Evolutionary conservation across 2,888 invertebrate genomes (phyloP).

Genomic region (Caenorhabditis sp.): DNA sequence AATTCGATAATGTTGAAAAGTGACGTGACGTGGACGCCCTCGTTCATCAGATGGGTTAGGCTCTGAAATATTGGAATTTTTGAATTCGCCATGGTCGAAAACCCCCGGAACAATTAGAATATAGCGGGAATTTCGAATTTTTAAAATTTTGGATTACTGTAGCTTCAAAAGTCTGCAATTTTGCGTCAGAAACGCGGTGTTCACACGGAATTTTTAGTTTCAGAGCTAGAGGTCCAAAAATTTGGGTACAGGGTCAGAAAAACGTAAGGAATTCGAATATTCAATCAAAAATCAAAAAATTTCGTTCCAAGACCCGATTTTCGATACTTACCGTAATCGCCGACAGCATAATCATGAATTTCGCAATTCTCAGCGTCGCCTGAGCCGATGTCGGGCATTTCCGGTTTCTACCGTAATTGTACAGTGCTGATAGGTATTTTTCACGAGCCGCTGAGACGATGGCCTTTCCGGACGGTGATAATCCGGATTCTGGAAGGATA

Average conservation of each 20-base stretch:
- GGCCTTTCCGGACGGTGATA: conserved; percentile 56
- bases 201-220: no score
- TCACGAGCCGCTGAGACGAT: conserved; percentile 62
- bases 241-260: no score
- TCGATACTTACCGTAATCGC: conserved; percentile 70
- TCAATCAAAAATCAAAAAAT: no score
- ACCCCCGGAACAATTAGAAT: no score
- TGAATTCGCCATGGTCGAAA: no score
- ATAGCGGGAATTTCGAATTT: no score
- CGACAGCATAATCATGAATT: conserved; percentile 72
- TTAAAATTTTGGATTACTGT: background rate
- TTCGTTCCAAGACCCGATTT: background rate
- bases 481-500: conserved; percentile 64
- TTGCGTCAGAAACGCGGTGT: no score
- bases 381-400: conserved; percentile 57
- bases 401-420: conserved; percentile 62
- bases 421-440: conserved; percentile 65
- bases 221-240: no score
- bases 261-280: no score
- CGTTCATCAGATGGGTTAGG: conserved; percentile 69
- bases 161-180: background rate
- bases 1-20: conserved; percentile 72
- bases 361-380: conserved; percentile 71
- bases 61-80: conserved; percentile 32
- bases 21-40: conserved; percentile 65